Evolutionary conservation across 2,797 vertebrate species (phyloP), one percentile per base, ranked within the genome.

Genomic region (Anguilla pacifica): DNA sequence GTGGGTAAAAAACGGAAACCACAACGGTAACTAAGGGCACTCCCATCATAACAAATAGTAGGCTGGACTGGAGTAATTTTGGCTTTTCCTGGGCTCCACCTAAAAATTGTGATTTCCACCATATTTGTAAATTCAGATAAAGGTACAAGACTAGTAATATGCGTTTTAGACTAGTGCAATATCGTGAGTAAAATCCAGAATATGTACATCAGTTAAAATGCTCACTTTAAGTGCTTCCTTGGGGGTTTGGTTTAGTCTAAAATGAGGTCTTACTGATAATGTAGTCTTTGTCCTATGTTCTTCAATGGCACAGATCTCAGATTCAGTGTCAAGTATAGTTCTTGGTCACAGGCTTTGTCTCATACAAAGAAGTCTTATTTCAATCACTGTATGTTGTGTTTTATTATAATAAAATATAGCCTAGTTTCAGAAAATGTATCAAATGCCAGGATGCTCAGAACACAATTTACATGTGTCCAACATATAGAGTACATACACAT

Each of bases 21-120:
- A 70, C 84, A 90, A 74, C 86, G 87, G 95, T 96, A 93, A 94
- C 96, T 72, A 96, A 74, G 92, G 94, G 90, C 92, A 94, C 94
- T 89, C 87, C 77, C 51, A 13, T 0, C 93, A 67, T 94, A 91
- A 92, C 93, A 95, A 96, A 94, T 57, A 61, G 5, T 31, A n/a
- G 28, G 28, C 67, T 43, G 72, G 28, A 31, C 67, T 43, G 35
- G 6, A 13, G 72, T 43, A 77, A 39, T 77, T 72, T 19, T 43
- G 35, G 11, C 15, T 3, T 25, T 17, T 39, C 6, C 70, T 17
- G 10, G 70, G 31, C 35, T 77, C 13, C 15, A 19, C 15, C 5
- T 5, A 79, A 17, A 79, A 39, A 79, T 19, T 0, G 11, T 35
- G 70, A 72, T 43, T 39, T 43, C 74, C 74, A 79, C 74, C 70